Conservation (phyloP, 2,797 vertebrate species). For the Tokudaia muenninki region DNA sequence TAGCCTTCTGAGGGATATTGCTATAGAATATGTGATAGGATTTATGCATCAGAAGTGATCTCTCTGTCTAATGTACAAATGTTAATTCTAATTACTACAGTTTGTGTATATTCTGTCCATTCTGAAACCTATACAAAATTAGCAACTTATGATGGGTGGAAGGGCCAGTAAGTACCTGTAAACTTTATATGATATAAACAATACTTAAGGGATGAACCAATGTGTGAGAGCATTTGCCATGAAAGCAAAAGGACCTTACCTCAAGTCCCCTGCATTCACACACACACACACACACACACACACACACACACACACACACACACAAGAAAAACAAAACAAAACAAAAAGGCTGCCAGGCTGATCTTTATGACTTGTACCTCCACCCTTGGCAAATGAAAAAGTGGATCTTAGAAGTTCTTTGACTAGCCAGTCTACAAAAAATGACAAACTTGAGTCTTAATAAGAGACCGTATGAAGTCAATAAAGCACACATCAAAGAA, state of each 20-base stretch:
- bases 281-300: no score
- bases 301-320: no score
- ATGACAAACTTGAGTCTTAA: background rate
- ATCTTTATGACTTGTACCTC: no score
- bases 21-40: background rate
- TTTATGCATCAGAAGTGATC: background rate
- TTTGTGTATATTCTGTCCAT: background rate
- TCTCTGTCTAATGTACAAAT: background rate
- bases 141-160: background rate
- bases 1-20: background rate
- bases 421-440: background rate
- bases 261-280: background rate
- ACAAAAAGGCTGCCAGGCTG: no score
- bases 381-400: background rate
- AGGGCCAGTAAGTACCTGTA: no score
- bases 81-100: accelerated
- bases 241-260: background rate
- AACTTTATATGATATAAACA: background rate
- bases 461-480: background rate
- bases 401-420: background rate
- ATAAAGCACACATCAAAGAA: background rate
- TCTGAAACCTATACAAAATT: background rate
- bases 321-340: no score
- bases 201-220: background rate
- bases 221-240: background rate